Base-by-base conservation (phyloP, 1,140 invertebrate genomes). In the Drosophila tsacasi region DNA sequence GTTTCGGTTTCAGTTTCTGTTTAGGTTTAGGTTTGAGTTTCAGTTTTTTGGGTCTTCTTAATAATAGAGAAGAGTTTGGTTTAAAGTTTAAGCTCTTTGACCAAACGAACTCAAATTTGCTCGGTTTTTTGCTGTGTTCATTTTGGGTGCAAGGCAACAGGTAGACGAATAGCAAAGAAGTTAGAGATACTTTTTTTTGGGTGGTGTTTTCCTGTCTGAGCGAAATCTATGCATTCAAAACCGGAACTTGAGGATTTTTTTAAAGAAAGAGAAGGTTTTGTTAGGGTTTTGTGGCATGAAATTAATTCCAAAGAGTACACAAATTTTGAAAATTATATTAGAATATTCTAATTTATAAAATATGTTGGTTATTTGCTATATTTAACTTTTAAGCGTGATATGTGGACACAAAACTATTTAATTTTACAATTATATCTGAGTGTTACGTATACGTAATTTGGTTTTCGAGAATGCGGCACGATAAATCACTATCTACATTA, bases 1-100 rank as follows among this genome's bases (percentile, higher is more conserved):
- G 58, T 81, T 67, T 73, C 50, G 42, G 35, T 50, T 67, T 76
- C n/a, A 17, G 47, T 66, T 76, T 76, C 0, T 27, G 57, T 76
- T 58, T 54, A 2, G 65, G 50, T 81, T 66, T 66, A 44, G 37
- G 25, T 50, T 60, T 60, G n/a, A 23, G 27, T 66, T 76, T 75
- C 25, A 39, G 64, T 78, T 59, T 55, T 62, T 57, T 40, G 35
- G 61, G 39, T 58, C 27, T 63, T 49, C 37, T 32, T 75, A 57
- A 65, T 65, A 75, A 75, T 65, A 63, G 68, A 62, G 57, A 32
- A 35, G 19, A 44, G 62, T 49, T 62, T 37, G 25, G 57, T 19
- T 60, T 23, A 69, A 73, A 49, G 57, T 23, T 52, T 32, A 72
- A 73, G 40, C 25, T 69, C 23, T 35, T 60, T 52, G 13, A 15